These are phyloP conservation scores for Aepyceros melampus DNA, from an alignment of 2,113 vertebrate genomes.

Conservation along the genomic window DNA sequence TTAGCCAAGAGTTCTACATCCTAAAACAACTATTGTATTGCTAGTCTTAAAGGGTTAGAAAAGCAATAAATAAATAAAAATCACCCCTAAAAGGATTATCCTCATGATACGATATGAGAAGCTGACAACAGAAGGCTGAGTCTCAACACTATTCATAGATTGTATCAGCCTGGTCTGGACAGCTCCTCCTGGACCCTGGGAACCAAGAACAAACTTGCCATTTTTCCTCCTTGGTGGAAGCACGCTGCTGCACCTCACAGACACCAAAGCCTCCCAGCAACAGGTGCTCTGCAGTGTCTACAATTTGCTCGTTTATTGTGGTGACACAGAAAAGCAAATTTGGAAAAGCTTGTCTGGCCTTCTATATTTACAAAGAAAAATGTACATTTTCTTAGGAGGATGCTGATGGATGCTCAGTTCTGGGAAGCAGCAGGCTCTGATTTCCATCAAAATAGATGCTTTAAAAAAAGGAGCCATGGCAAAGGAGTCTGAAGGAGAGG, in stretches of 20 bases:
- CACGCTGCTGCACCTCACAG: not conserved
- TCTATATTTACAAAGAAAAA: conserved; percentile 56
- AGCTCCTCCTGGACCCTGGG: fast-evolving
- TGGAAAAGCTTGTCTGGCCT: conserved; percentile 16
- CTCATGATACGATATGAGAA: not conserved
- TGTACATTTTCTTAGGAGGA: not conserved
- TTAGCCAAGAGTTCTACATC: not conserved
- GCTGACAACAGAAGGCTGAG: not conserved
- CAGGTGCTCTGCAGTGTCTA: not conserved
- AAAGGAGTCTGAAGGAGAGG: not conserved
- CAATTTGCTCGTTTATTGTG: not conserved
- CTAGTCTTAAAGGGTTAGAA: not conserved
- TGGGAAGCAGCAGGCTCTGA: conserved; percentile 9
- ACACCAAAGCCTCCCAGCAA: not conserved
- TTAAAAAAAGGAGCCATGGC: not conserved
- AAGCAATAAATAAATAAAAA: not conserved
- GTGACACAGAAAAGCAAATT: not conserved
- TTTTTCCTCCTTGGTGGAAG: not conserved
- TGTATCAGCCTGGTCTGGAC: not conserved
- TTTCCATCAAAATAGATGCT: conserved; percentile 38
- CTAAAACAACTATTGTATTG: not conserved
- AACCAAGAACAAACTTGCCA: not conserved
- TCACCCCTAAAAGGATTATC: not conserved
- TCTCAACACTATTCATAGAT: not conserved
- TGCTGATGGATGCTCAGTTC: not conserved